Evolutionary conservation across 2,113 vertebrate genomes (phyloP), one percentile per base, ranked within the genome.

Genomic region (Hyaena hyaena): DNA sequence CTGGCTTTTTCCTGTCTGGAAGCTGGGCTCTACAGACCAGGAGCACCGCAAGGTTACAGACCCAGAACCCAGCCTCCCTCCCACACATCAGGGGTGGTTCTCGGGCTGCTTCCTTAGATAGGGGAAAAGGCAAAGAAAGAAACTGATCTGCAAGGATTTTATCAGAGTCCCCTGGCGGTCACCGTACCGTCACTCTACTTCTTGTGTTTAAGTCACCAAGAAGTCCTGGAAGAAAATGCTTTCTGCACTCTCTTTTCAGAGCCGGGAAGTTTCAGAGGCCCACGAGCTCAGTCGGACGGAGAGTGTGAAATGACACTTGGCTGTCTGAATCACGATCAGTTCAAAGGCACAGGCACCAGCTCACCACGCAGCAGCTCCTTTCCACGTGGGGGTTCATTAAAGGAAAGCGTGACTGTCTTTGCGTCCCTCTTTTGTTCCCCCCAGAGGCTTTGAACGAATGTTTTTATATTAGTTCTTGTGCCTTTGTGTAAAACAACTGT

Each of bases 371-470:
- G 43, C 82, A 65, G 87, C 92, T 8, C 16, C 92, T 90, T 69
- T 93, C 93, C 63, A 84, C 0, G 1, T 61, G 11, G 96, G 85
- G 95, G 69, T 92, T 97, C 97, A 88, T 96, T 93, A 97, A 77
- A 98, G 55, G 63, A 91, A 77, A 90, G 21, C 89, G 92, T 2
- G 0, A 58, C 93, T 93, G 90, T 90, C 66, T 98, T 50, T 82
- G 84, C 95, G 45, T 95, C 97, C 91, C 74, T 50, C 93, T 19
- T 16, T 88, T 39, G 39, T 96, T 91, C 84, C 97, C 81, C 93
- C 96, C 90, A 61, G 61, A 89, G 93, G 61, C 68, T 98, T 94
- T 98, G 95, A 97, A 93, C 97, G 98, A 96, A 48, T n/a, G 39
- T 96, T 89, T 81, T 81, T 73, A 26, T 97, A 96, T 97, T 83